phyloP scores from a whole-genome alignment of 2,113 vertebrate genomes.

The Gadus chalcogrammus region DNA sequence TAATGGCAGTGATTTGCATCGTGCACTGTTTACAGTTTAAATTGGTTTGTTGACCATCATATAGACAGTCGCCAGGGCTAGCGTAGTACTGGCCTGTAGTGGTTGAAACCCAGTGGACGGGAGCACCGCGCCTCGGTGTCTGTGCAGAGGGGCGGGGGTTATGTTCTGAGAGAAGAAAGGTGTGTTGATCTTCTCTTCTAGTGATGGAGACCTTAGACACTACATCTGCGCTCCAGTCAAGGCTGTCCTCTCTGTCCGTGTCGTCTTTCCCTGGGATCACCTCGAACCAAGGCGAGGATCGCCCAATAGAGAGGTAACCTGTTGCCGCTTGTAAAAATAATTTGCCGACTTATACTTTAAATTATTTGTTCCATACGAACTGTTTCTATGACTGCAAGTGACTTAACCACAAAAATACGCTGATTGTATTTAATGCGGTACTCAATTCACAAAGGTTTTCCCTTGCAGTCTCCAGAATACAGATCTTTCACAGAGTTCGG shows the following conservation, averaged over 20 bases:
- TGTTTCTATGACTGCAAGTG: background rate
- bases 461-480: constrained; percentile 69
- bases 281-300: constrained; percentile 62
- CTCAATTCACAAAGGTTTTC: constrained; percentile 14
- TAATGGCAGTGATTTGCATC: too few species aligned
- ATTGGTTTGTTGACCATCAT: too few species aligned
- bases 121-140: background rate
- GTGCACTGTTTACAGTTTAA: too few species aligned
- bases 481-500: constrained; percentile 60
- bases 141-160: constrained; percentile 42
- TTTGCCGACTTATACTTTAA: background rate
- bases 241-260: constrained; percentile 73
- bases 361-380: background rate
- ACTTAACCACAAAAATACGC: background rate
- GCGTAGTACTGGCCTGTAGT: too few species aligned
- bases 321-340: constrained; percentile 25
- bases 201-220: constrained; percentile 69
- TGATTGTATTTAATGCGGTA: background rate
- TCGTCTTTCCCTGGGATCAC: constrained; percentile 74
- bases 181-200: constrained; percentile 48
- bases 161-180: constrained; percentile 14
- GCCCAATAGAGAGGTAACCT: constrained; percentile 67
- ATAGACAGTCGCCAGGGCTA: too few species aligned
- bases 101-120: too few species aligned
- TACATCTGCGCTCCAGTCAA: constrained; percentile 72